These are phyloP conservation scores for Calliopum simillimum DNA, from an alignment of 2,888 invertebrate species.

Conservation along the genomic window DNA sequence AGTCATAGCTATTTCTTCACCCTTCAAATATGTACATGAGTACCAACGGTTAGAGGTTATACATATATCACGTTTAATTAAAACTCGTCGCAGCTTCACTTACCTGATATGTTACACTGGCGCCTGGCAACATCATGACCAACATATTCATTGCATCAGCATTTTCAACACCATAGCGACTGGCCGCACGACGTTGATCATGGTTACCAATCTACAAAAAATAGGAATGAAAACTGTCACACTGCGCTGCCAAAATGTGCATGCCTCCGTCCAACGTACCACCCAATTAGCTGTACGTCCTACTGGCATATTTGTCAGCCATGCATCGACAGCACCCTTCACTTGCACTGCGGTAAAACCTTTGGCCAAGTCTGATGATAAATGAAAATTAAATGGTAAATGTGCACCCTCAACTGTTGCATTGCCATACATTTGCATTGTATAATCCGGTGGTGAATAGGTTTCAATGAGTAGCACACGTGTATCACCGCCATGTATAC, in stretches of 20 bases:
- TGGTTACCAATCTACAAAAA: constrained; percentile 73
- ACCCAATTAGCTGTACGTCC: constrained; percentile 73
- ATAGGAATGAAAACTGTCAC: no score
- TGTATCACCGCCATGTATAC: constrained; percentile 63
- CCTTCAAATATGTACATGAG: constrained; percentile 59
- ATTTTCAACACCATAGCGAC: constrained; percentile 72
- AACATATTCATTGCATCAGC: constrained; percentile 83
- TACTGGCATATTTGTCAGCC: constrained; percentile 70
- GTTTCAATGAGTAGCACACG: constrained; percentile 72
- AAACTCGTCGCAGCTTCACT: not conserved
- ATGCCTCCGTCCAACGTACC: no score
- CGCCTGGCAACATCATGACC: constrained; percentile 72
- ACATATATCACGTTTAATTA: no score
- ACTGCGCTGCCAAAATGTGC: no score
- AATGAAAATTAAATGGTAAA: constrained; percentile 75
- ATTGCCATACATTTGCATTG: constrained; percentile 72
- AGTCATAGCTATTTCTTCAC: constrained; percentile 55
- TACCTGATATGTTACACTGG: constrained; percentile 72
- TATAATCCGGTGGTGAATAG: constrained; percentile 67
- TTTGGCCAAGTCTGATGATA: constrained; percentile 68
- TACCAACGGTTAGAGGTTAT: not conserved
- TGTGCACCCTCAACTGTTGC: constrained; percentile 67
- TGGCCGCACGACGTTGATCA: constrained; percentile 73
- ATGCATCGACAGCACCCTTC: constrained; percentile 67
- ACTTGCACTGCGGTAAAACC: constrained; percentile 69